phyloP scores from a whole-genome alignment of 2,888 invertebrate species.

The Sinodicranocentrus sp. region DNA sequence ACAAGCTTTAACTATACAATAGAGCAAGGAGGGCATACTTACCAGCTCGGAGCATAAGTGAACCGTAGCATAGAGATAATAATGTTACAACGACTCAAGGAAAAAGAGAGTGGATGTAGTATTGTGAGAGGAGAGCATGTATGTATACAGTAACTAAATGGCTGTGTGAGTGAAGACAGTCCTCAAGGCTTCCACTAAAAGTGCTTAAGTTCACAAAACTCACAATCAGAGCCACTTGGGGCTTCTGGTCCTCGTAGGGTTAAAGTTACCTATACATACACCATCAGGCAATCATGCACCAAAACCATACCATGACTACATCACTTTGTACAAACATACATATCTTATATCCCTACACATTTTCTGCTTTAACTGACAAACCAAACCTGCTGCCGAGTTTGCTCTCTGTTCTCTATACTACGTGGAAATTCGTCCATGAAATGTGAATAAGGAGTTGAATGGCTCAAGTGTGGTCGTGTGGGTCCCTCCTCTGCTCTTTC shows the following conservation, averaged over 20 bases:
- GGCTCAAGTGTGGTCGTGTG: conserved; percentile 64
- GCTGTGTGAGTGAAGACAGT: conserved; percentile 62
- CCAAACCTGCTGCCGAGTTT: conserved; percentile 38
- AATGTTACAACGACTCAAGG: conserved; percentile 62
- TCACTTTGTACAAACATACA: too few relatives aligned
- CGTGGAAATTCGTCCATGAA: conserved; percentile 61
- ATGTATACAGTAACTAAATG: conserved; percentile 51
- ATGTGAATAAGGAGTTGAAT: conserved; percentile 63
- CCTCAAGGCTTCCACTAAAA: conserved; percentile 65
- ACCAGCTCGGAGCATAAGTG: conserved; percentile 49
- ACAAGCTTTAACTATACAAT: conserved; percentile 34
- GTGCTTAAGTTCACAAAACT: conserved; percentile 64
- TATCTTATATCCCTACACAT: too few relatives aligned
- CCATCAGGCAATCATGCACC: conserved; percentile 48
- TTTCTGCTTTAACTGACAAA: conserved; percentile 34
- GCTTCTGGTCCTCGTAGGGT: conserved; percentile 59
- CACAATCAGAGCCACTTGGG: conserved; percentile 65
- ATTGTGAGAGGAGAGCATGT: conserved; percentile 23
- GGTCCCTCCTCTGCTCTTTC: conserved; percentile 64
- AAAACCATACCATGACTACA: conserved; percentile 43
- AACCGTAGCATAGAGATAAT: conserved; percentile 65
- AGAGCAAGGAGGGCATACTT: neutral
- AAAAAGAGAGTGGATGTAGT: conserved; percentile 48
- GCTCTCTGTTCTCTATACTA: conserved; percentile 17
- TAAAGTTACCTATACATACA: conserved; percentile 49